Evolutionary conservation across 1,140 invertebrate genomes (phyloP).

Genomic region (Liolophura sinensis): DNA sequence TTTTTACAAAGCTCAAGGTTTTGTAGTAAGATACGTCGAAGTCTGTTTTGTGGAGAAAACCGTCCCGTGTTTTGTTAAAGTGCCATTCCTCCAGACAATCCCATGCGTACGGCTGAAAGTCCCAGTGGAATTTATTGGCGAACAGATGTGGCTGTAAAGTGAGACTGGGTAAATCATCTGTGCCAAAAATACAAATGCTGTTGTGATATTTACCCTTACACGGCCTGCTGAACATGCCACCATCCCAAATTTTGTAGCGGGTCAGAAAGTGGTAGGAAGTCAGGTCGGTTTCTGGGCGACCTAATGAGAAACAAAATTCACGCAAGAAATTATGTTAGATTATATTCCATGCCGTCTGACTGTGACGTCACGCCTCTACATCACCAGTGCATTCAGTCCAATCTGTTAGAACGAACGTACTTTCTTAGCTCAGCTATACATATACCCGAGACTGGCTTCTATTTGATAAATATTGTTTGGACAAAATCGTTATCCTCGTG

Average conservation of each 20-base stretch:
- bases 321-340: too few species aligned
- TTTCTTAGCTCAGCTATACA: too few species aligned
- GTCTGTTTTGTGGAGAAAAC: slow-evolving; percentile 14
- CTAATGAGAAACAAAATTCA: slow-evolving; percentile 16
- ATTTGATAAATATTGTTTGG: too few species aligned
- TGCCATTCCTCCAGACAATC: slow-evolving; percentile 49
- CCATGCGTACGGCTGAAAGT: slow-evolving; percentile 33
- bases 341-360: too few species aligned
- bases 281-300: slow-evolving; percentile 27
- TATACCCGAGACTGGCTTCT: too few species aligned
- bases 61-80: slow-evolving; percentile 31
- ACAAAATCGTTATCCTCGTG: too few species aligned
- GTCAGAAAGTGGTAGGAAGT: slow-evolving; percentile 30
- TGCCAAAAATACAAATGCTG: slow-evolving; percentile 39
- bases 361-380: too few species aligned
- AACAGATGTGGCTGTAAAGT: slow-evolving; percentile 32
- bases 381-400: too few species aligned
- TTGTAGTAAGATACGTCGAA: slow-evolving; percentile 22
- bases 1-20: slow-evolving; percentile 14
- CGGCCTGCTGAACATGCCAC: slow-evolving; percentile 14
- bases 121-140: slow-evolving; percentile 52
- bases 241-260: slow-evolving; percentile 41
- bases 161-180: slow-evolving; percentile 33
- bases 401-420: too few species aligned
- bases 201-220: slow-evolving; percentile 31